Percentiles rank a stretch among this genome's conserved stretches.
These are phyloP conservation scores for Scatophagus argus DNA, from an alignment of 2,113 vertebrate genomes.

Conservation along the genomic window DNA sequence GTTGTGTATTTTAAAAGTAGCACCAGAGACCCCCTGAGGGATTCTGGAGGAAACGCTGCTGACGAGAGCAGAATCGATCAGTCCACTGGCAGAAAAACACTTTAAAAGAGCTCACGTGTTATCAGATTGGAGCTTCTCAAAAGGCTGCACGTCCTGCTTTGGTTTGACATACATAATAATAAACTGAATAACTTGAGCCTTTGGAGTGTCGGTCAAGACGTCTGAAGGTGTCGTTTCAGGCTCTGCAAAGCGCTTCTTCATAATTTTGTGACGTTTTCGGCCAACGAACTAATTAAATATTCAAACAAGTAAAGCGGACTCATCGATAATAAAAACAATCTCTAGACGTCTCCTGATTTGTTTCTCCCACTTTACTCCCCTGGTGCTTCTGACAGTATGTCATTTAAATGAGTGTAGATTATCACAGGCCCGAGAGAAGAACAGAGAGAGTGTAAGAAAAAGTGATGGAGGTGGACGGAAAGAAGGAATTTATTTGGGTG, in stretches of 20 bases:
- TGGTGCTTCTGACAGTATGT: neutral
- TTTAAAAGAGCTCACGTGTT: neutral
- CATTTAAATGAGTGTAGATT: neutral
- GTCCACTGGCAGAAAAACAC: neutral
- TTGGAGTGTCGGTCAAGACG: neutral
- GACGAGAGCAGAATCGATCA: neutral
- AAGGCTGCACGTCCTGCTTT: neutral
- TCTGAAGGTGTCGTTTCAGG: neutral
- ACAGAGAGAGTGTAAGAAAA: neutral
- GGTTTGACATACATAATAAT: neutral
- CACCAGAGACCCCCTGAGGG: neutral
- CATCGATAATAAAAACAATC: neutral
- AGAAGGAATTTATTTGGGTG: conserved; percentile 72
- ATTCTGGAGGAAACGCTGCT: neutral
- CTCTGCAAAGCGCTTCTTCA: neutral
- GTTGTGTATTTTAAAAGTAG: neutral
- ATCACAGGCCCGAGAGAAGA: neutral
- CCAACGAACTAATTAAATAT: too few relatives aligned
- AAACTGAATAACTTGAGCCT: neutral
- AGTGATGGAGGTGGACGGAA: conserved; percentile 1
- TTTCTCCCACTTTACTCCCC: neutral
- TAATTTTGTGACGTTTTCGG: neutral
- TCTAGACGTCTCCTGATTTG: neutral
- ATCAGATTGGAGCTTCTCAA: neutral
- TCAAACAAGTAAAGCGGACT: neutral